phyloP scores from a whole-genome alignment of 2,888 invertebrate species.

The Scaptomyza polygonia region DNA sequence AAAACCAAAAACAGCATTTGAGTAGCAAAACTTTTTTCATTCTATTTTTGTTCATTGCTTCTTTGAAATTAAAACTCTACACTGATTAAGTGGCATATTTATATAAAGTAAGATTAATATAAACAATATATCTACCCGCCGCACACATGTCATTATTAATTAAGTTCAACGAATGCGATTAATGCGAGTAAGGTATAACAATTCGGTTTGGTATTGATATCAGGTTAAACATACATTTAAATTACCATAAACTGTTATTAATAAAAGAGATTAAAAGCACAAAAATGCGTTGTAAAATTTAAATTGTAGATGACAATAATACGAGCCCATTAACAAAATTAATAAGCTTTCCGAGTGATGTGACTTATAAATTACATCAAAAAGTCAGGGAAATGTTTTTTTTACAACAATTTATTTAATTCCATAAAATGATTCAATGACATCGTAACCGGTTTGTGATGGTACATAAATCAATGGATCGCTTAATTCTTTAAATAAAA shows the following conservation, averaged over 20 bases:
- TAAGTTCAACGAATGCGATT: conserved; percentile 49
- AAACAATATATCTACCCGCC: conserved; percentile 17
- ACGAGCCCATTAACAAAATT: conserved; percentile 37
- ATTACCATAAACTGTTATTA: conserved; percentile 72
- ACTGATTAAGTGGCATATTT: conserved; percentile 36
- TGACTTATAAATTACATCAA: not conserved
- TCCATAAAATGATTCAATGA: no score
- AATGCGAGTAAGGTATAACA: conserved; percentile 30
- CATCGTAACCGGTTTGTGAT: no score
- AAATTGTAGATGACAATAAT: conserved; percentile 20
- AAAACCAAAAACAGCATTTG: not conserved
- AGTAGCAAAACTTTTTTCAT: not conserved
- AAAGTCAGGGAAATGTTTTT: not conserved
- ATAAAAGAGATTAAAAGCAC: conserved; percentile 56
- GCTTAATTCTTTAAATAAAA: not conserved
- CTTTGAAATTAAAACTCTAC: no score
- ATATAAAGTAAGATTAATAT: conserved; percentile 35
- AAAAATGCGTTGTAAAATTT: conserved; percentile 3
- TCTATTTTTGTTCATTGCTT: no score
- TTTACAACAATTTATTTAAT: not conserved
- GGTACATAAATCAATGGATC: not conserved
- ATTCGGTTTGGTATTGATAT: conserved; percentile 66
- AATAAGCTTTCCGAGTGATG: conserved; percentile 24
- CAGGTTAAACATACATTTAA: conserved; percentile 64
- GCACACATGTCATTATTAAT: conserved; percentile 55